These are phyloP conservation scores for Cotesia chilonis DNA, from an alignment of 1,140 invertebrate genomes.

Conservation along the genomic window DNA sequence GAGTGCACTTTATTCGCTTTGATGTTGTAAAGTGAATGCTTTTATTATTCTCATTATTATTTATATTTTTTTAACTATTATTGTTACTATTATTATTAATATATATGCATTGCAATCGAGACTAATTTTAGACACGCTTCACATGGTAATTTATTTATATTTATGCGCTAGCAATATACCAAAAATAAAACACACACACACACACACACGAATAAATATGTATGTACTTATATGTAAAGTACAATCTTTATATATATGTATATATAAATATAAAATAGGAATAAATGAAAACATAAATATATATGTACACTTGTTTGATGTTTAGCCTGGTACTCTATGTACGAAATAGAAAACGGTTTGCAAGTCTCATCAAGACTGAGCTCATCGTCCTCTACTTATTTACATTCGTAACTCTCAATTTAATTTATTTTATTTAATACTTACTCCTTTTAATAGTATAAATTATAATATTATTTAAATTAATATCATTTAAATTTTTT, in stretches of 20 bases:
- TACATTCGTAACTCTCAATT: neutral
- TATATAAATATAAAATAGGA: too few species aligned
- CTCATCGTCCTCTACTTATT: neutral
- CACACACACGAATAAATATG: neutral
- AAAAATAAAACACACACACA: neutral
- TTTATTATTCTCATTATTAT: slow-evolving; percentile 20
- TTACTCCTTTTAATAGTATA: neutral
- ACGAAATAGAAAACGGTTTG: slow-evolving; percentile 24
- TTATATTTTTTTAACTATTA: neutral
- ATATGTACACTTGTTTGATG: slow-evolving; percentile 4
- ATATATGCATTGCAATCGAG: slow-evolving; percentile 7
- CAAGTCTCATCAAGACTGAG: neutral
- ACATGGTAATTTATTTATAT: slow-evolving; percentile 6
- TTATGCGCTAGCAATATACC: slow-evolving; percentile 7
- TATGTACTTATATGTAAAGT: too few species aligned
- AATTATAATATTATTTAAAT: too few species aligned
- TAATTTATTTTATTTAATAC: neutral
- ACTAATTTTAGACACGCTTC: slow-evolving; percentile 8
- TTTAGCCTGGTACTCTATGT: slow-evolving; percentile 6
- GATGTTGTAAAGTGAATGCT: slow-evolving; percentile 35
- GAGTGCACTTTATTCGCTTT: slow-evolving; percentile 32
- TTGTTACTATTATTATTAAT: too few species aligned
- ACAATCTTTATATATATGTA: too few species aligned
- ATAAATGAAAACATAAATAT: too few species aligned
- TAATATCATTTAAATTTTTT: neutral